A percentile compares a stretch with the other conserved stretches of the same genome.
These are phyloP conservation scores for Stegastes partitus DNA, from an alignment of 2,113 vertebrate species.

Conservation along the genomic window DNA sequence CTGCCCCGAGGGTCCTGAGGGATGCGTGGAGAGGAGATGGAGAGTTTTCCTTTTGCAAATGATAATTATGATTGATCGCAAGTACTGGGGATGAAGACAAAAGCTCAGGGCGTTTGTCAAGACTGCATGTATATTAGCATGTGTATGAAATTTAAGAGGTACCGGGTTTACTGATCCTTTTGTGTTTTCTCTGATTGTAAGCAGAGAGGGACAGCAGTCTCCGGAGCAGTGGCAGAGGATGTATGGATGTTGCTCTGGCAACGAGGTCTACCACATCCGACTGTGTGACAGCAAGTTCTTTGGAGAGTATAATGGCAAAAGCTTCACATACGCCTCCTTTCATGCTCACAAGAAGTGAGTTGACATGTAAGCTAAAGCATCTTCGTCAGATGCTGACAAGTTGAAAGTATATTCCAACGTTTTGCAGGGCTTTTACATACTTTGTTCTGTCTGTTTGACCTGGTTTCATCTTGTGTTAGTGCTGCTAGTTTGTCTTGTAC, in stretches of 20 bases:
- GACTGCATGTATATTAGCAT: neutral
- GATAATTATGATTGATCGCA: neutral
- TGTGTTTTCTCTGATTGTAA: slow-evolving; percentile 18
- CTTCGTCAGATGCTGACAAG: slow-evolving; percentile 16
- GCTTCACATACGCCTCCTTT: slow-evolving; percentile 97
- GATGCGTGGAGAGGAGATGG: neutral
- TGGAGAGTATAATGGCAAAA: slow-evolving; percentile 95
- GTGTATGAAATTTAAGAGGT: neutral
- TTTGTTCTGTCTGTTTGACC: too few species aligned
- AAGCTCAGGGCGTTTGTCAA: neutral
- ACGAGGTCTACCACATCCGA: slow-evolving; percentile 97
- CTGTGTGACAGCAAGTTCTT: slow-evolving; percentile 97
- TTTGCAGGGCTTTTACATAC: neutral
- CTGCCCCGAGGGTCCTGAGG: neutral
- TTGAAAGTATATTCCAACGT: neutral
- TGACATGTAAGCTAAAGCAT: slow-evolving; percentile 23
- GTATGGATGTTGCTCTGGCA: slow-evolving; percentile 96
- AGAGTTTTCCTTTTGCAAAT: slow-evolving; percentile 4
- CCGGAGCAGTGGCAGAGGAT: slow-evolving; percentile 97
- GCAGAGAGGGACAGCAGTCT: slow-evolving; percentile 95
- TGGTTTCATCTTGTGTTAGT: too few species aligned
- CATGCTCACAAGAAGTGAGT: slow-evolving; percentile 98
- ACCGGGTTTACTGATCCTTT: neutral
- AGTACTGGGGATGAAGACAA: neutral
- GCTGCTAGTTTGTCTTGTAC: too few species aligned